A percentile compares a stretch with the other conserved stretches of the same genome.
phyloP scores from a whole-genome alignment of 2,113 vertebrate genomes.

The Apodemus speciosus region DNA sequence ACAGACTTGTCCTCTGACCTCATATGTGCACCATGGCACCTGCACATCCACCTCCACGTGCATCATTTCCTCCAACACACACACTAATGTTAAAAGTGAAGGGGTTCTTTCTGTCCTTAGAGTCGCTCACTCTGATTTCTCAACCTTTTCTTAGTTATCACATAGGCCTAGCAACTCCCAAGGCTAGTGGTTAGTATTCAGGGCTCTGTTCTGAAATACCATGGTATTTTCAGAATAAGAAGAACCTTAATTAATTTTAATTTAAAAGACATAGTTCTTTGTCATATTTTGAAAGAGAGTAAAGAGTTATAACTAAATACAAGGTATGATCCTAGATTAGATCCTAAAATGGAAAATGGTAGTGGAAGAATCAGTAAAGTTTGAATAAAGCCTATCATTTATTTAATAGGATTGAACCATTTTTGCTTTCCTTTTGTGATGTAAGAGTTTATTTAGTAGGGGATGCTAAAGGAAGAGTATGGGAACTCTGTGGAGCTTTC shows the following conservation, averaged over 20 bases:
- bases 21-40: background rate
- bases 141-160: conserved; percentile 46
- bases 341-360: conserved; percentile 28
- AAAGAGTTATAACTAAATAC: conserved; percentile 1
- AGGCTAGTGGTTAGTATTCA: conserved; percentile 2
- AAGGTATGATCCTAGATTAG: conserved; percentile 12
- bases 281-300: conserved; percentile 27
- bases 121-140: conserved; percentile 45
- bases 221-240: conserved; percentile 65
- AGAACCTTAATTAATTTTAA: conserved; percentile 62
- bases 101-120: conserved; percentile 15
- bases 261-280: conserved; percentile 27
- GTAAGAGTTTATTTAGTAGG: conserved; percentile 49
- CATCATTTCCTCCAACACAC: background rate
- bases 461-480: conserved; percentile 6
- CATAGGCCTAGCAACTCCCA: background rate
- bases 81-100: background rate
- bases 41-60: background rate
- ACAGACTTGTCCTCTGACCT: background rate
- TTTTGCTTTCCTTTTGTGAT: conserved; percentile 30
- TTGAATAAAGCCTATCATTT: conserved; percentile 7
- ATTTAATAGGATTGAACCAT: conserved; percentile 13
- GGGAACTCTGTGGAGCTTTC: conserved; percentile 1
- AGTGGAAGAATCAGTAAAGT: conserved; percentile 26
- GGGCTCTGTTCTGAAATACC: conserved; percentile 29